These are phyloP conservation scores for Synodontis membranacea DNA, from an alignment of 2,113 vertebrate genomes.

Conservation along the genomic window DNA sequence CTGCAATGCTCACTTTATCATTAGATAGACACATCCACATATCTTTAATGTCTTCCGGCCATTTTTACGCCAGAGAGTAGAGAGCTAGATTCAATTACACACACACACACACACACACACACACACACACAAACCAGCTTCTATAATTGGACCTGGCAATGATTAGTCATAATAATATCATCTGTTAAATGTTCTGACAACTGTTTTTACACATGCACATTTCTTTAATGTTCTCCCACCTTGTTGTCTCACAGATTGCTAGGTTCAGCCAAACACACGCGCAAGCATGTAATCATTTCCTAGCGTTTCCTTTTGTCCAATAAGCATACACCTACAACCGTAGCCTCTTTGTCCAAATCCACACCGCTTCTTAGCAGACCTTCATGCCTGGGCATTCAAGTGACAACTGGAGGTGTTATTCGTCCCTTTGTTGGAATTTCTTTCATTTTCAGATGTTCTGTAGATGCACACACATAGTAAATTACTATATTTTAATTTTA, in stretches of 20 bases:
- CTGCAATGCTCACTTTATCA: constrained; percentile 28
- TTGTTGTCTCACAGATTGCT: neutral
- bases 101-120: neutral
- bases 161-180: neutral
- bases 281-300: neutral
- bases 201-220: neutral
- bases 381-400: neutral
- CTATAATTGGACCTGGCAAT: neutral
- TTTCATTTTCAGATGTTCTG: neutral
- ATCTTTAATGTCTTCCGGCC: constrained; percentile 5
- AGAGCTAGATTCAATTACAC: constrained; percentile 20
- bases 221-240: neutral
- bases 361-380: neutral
- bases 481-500: too few relatives aligned
- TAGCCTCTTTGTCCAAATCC: neutral
- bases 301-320: neutral
- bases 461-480: neutral
- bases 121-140: neutral
- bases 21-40: constrained; percentile 14
- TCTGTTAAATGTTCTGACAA: neutral
- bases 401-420: neutral
- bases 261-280: neutral
- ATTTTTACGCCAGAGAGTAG: neutral
- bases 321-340: neutral
- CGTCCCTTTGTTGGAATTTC: neutral